phyloP scores from a whole-genome alignment of 2,888 invertebrate species.

The Eumacrocentrus americanus region DNA sequence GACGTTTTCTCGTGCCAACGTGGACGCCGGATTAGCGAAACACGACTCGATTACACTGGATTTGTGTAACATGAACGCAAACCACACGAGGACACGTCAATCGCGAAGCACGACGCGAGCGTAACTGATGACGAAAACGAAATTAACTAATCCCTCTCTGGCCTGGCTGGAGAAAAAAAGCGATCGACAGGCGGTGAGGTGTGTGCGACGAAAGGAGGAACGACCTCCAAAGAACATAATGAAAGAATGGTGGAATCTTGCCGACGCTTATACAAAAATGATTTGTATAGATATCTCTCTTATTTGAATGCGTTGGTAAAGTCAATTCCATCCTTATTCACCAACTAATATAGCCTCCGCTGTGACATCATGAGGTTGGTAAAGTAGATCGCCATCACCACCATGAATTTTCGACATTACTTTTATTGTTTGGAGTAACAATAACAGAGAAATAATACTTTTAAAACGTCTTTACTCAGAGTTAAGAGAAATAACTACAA shows the following conservation, averaged over 20 bases:
- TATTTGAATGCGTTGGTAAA: not conserved
- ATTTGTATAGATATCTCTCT: not conserved
- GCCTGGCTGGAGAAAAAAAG: constrained; percentile 2
- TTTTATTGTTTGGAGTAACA: not conserved
- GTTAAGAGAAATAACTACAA: not conserved
- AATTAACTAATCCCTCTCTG: not conserved
- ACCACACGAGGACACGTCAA: not conserved
- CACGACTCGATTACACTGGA: too few species aligned
- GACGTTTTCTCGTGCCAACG: not conserved
- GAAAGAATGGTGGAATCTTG: not conserved
- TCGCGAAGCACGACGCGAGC: not conserved
- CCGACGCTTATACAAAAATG: not conserved
- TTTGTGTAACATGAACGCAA: not conserved
- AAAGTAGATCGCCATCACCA: not conserved
- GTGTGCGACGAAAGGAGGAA: not conserved
- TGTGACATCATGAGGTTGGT: too few species aligned
- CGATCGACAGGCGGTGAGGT: not conserved
- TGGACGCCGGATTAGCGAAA: not conserved
- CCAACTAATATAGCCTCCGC: too few species aligned
- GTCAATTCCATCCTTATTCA: too few species aligned
- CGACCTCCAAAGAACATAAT: constrained; percentile 7
- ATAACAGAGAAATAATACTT: not conserved
- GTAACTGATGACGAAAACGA: constrained; percentile 3
- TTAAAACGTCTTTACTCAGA: not conserved
- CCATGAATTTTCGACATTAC: not conserved